Evolutionary conservation across 2,888 invertebrate genomes (phyloP), one percentile per base, ranked within the genome.

Genomic region (Napeogenes inachia): DNA sequence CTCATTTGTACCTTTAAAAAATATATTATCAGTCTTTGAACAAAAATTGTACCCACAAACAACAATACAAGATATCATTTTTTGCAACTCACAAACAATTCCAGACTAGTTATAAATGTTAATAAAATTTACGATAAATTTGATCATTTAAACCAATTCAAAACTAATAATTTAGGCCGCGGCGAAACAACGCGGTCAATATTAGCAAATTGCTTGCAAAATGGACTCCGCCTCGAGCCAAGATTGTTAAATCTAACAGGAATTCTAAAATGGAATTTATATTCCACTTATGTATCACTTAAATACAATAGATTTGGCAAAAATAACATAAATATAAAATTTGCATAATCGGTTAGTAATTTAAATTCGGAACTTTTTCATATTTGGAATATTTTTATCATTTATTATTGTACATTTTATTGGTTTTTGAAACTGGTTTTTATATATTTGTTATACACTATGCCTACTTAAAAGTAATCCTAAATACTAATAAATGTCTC

Each of bases 191-290:
- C 10, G 8, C 42, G 72, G 76, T 71, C 74, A 72, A 75, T 74
- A 73, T 77, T 74, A 75, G 77, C 76, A 81, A 82, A 82, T 82
- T 81, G 75, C 74, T 63, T 64, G 67, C 67, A 74, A 72, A 42
- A 42, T 70, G 70, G 73, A 71, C 73, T 72, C 71, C 65, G 85
- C 87, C 84, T 68, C 74, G 57, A 81, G 87, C 63, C 68, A 68
- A 71, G 80, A 80, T 82, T 74, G 72, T 62, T 61, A 54, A 53
- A 55, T 59, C 62, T 61, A 64, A 64, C 59, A 62, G 66, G 61
- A 74, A 70, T 73, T 71, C 70, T 62, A 62, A 57, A 67, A 67
- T 67, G 62, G 57, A 69, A 65, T 65, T 68, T 62, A 65, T 67
- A 64, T 65, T 65, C 21, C 55, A 55, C 60, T 64, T 57, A 62